Percentiles rank a stretch among this genome's conserved stretches.
Conservation (phyloP, 2,113 vertebrate species). For the Erythrocebus patas region DNA sequence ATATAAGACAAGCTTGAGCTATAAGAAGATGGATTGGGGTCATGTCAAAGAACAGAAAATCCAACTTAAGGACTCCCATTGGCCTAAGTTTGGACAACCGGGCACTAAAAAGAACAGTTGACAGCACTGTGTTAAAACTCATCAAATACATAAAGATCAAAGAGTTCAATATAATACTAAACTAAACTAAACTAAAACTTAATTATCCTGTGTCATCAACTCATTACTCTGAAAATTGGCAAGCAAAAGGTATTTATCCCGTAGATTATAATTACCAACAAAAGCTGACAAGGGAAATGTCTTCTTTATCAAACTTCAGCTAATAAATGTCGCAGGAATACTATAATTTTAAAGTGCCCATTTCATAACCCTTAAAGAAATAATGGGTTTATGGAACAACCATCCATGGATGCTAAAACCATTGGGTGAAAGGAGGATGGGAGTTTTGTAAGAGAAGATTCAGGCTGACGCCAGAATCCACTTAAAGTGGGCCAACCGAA, state of each 20-base stretch:
- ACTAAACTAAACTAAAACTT: not conserved
- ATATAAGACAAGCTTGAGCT: not conserved
- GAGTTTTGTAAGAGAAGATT: not conserved
- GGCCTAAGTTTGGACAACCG: not conserved
- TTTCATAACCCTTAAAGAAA: not conserved
- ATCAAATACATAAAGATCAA: not conserved
- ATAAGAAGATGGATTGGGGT: not conserved
- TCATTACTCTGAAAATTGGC: not conserved
- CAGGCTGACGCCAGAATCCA: not conserved
- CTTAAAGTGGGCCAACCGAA: not conserved
- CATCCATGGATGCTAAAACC: not conserved
- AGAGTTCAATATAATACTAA: not conserved
- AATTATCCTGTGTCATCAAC: not conserved
- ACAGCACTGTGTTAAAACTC: not conserved
- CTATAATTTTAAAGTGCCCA: not conserved
- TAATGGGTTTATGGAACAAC: not conserved
- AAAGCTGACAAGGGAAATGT: not conserved
- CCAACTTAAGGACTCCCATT: not conserved
- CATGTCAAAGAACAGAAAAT: not conserved
- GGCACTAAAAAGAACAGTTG: not conserved
- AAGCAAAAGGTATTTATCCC: not conserved
- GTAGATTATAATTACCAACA: not conserved
- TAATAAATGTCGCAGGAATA: not conserved
- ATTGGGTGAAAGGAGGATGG: not conserved
- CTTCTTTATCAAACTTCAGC: not conserved